These are phyloP conservation scores for Triops longicaudatus DNA, from an alignment of 1,140 invertebrate species.

Conservation along the genomic window DNA sequence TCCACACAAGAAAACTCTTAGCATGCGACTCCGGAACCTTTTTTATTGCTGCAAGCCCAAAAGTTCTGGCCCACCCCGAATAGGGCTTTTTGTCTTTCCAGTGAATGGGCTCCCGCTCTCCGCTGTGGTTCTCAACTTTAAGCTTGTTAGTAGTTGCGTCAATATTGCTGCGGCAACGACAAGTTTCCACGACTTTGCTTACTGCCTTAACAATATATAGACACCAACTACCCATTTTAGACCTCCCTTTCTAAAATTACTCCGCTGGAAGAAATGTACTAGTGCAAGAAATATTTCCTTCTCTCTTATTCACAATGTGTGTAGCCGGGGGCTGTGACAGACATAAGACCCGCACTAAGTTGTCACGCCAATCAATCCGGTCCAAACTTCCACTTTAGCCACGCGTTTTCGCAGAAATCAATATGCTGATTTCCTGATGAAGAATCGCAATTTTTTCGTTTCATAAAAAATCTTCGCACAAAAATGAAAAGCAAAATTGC, in stretches of 20 bases:
- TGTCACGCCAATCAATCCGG: not conserved
- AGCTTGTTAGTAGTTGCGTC: slow-evolving; percentile 11
- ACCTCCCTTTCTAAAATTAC: too few relatives aligned
- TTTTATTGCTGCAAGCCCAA: not conserved
- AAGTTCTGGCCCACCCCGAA: not conserved
- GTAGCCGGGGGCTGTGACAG: not conserved
- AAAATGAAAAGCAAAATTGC: too few relatives aligned
- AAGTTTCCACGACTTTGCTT: slow-evolving; percentile 11
- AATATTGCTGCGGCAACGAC: slow-evolving; percentile 11
- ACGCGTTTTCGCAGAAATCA: not conserved
- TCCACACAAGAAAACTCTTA: not conserved
- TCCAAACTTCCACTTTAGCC: not conserved
- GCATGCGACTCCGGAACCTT: not conserved
- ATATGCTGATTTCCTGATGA: not conserved
- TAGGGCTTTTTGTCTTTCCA: slow-evolving; percentile 6
- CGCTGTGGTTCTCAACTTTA: slow-evolving; percentile 5
- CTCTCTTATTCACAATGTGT: too few relatives aligned
- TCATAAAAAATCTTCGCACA: too few relatives aligned
- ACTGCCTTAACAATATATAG: not conserved
- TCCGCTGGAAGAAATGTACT: too few relatives aligned
- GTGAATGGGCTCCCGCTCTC: not conserved
- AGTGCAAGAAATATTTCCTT: too few relatives aligned
- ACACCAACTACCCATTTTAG: too few relatives aligned
- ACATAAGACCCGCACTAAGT: not conserved
- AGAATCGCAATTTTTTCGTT: too few relatives aligned